phyloP scores from a whole-genome alignment of 2,113 vertebrate genomes.

The Phaethornis superciliosus region DNA sequence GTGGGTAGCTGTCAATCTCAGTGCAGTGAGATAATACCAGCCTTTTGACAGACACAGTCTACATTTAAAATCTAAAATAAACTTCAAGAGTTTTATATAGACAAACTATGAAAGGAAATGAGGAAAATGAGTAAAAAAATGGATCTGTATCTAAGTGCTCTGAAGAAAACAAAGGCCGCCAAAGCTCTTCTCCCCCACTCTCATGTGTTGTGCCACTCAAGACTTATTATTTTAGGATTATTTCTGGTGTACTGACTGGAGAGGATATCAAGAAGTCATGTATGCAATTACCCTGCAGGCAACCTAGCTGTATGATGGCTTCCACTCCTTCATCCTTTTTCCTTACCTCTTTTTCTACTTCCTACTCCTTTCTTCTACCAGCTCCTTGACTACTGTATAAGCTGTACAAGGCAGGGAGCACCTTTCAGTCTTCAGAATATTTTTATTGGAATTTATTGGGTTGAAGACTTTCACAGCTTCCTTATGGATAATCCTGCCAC shows the following conservation, averaged over 20 bases:
- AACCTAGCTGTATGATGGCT: background rate
- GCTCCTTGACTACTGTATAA: background rate
- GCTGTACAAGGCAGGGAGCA: background rate
- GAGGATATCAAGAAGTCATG: background rate
- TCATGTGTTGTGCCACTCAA: background rate
- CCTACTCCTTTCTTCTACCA: background rate
- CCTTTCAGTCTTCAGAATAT: background rate
- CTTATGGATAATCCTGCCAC: background rate
- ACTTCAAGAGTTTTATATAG: slow-evolving; percentile 2
- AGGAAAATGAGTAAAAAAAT: slow-evolving; percentile 52
- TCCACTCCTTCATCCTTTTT: background rate
- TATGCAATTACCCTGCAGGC: background rate
- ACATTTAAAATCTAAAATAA: slow-evolving; percentile 51
- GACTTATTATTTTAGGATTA: slow-evolving; percentile 23
- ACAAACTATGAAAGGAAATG: slow-evolving; percentile 47
- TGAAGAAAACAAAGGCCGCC: background rate
- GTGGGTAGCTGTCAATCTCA: slow-evolving; percentile 55
- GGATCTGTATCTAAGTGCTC: background rate
- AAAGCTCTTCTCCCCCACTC: slow-evolving; percentile 2
- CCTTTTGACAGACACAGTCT: slow-evolving; percentile 58
- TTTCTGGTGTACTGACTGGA: slow-evolving; percentile 2
- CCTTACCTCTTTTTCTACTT: background rate
- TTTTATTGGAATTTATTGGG: background rate
- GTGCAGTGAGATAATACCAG: slow-evolving; percentile 24
- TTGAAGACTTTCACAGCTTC: background rate